These are phyloP conservation scores for Chydorus sphaericus DNA, from an alignment of 2,888 invertebrate species.

Conservation along the genomic window DNA sequence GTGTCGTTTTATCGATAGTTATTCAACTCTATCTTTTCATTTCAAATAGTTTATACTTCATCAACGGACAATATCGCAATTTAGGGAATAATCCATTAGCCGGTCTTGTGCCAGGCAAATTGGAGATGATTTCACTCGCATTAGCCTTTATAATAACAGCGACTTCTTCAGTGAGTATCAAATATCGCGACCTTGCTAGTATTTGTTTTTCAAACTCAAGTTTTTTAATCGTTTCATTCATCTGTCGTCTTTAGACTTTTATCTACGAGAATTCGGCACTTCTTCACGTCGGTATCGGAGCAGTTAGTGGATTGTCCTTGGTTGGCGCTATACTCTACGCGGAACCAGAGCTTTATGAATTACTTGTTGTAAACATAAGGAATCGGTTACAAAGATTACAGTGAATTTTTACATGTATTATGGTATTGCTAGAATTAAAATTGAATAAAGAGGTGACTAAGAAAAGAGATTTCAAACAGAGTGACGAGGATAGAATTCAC, in stretches of 20 bases:
- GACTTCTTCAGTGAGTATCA: conserved; percentile 47
- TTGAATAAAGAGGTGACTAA: not conserved
- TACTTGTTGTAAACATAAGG: not conserved
- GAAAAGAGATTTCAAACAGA: not conserved
- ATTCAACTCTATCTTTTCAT: not conserved
- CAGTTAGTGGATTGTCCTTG: conserved; percentile 2
- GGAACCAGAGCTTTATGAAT: conserved; percentile 8
- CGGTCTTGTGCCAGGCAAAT: conserved; percentile 52
- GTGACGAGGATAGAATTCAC: not conserved
- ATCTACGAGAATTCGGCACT: conserved; percentile 12
- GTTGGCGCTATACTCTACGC: conserved; percentile 6
- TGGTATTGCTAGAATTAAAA: not conserved
- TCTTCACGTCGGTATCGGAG: conserved; percentile 14
- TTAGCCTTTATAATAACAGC: conserved; percentile 48
- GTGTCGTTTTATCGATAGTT: not conserved
- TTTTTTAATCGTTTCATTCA: not conserved
- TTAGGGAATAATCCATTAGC: conserved; percentile 50
- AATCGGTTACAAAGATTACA: not conserved
- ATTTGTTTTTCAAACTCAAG: not conserved
- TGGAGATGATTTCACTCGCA: conserved; percentile 44
- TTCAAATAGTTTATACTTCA: conserved; percentile 49
- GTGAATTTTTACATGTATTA: not conserved
- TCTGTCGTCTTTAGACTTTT: no score
- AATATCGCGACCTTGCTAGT: not conserved
- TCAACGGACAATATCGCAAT: conserved; percentile 47